Evolutionary conservation across 1,140 invertebrate genomes (phyloP), one percentile per base, ranked within the genome.

Genomic region (Drosophila azteca): DNA sequence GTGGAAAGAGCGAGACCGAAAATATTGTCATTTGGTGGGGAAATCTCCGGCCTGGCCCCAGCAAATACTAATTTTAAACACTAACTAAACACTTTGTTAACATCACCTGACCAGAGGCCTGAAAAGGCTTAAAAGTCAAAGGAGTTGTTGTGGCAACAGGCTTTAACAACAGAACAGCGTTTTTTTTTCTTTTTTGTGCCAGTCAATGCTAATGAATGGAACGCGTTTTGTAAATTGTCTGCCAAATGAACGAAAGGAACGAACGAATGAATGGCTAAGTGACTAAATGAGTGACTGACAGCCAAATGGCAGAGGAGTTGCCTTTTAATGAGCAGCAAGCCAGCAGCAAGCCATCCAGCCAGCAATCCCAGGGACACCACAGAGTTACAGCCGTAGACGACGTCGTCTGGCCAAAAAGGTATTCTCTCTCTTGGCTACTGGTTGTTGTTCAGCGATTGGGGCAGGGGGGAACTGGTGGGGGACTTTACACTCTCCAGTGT

Each of bases 161-260:
- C 41, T 24, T n/a, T 41, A 48, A 50, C 65, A 53, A 57, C 64
- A 65, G 44, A 53, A 57, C 24, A 4, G 31, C 53, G 67, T 57
- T 65, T 59, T 54, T 51, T 26, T 4, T 11, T 13, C n/a, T n/a
- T 35, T 35, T 9, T 35, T 3, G 0, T 9, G 2, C 31, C 58
- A 71, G 82, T 50, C 68, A 70, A 67, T 87, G 82, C 81, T 81
- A 85, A 87, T 85, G 81, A 85, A 87, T 84, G 81, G 63, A 77
- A 85, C 68, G 81, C 81, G 77, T 76, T 85, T 80, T 80, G 77
- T 84, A 77, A 85, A 80, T 73, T 82, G 82, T 81, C 82, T 87
- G 73, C 68, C 68, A 81, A 67, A 50, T 63, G 58, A 77, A 59
- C 79, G 66, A 62, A 31, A 8, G 29, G 24, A 24, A 24, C 24